Evolutionary conservation across 2,113 vertebrate species (phyloP).

Genomic region (Apodemus speciosus): DNA sequence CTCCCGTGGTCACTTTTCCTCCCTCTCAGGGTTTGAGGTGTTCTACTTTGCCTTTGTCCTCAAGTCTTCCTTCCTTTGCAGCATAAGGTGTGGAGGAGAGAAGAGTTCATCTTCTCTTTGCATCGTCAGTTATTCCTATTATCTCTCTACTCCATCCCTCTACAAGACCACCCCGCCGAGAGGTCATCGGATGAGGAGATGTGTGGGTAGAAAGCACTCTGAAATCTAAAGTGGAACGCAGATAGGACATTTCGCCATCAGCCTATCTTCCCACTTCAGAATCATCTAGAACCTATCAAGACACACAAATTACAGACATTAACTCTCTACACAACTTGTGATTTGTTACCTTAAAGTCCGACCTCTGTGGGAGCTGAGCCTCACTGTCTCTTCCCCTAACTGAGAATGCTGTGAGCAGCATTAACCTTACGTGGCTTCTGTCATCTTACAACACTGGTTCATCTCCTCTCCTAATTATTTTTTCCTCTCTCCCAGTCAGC

Average conservation of each 20-base stretch:
- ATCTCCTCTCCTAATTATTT: neutral
- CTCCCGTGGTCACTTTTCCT: neutral
- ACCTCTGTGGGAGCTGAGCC: neutral
- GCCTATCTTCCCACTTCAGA: neutral
- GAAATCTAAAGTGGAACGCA: neutral
- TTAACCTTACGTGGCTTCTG: neutral
- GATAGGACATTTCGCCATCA: neutral
- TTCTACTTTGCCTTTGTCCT: neutral
- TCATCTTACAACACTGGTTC: neutral
- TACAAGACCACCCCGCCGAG: neutral
- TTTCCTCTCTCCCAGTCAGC: neutral
- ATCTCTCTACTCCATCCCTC: neutral
- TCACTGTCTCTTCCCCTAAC: neutral
- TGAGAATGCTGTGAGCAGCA: too few relatives aligned
- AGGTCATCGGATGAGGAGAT: neutral
- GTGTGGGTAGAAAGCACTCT: neutral
- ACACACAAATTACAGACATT: constrained; percentile 5
- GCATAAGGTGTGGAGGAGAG: neutral
- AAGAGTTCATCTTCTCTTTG: constrained; percentile 3
- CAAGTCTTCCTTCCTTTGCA: neutral
- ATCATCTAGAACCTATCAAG: neutral
- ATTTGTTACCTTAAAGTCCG: constrained; percentile 13
- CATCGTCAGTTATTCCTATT: neutral
- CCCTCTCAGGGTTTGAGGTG: neutral
- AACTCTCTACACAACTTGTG: neutral